These are phyloP conservation scores for Remorina albescens DNA, from an alignment of 2,797 vertebrate genomes.

Conservation along the genomic window DNA sequence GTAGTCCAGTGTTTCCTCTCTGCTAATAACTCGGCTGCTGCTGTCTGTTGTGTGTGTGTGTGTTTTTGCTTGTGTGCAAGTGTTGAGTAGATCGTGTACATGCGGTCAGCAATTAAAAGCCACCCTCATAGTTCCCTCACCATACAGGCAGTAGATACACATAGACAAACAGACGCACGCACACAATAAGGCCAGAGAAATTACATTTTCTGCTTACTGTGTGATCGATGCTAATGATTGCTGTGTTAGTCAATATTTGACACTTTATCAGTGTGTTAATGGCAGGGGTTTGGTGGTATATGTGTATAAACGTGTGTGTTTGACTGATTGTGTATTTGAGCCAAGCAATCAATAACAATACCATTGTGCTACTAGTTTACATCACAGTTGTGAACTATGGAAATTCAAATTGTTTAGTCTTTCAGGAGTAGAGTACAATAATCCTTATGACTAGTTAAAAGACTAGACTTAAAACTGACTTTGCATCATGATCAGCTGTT, in stretches of 20 bases:
- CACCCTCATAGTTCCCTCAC: conserved; percentile 37
- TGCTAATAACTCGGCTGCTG: conserved; percentile 49
- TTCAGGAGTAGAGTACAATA: not conserved
- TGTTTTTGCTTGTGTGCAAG: conserved; percentile 7
- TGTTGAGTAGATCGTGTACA: conserved; percentile 36
- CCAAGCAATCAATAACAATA: conserved; percentile 22
- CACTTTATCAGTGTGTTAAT: conserved; percentile 59
- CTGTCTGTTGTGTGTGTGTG: conserved; percentile 18
- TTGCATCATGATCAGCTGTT: not conserved
- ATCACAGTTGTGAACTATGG: not conserved
- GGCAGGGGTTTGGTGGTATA: conserved; percentile 32
- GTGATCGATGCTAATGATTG: conserved; percentile 59
- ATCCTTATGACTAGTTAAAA: not conserved
- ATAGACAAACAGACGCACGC: conserved; percentile 1
- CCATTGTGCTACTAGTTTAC: not conserved
- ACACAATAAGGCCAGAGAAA: conserved; percentile 32
- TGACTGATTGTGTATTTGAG: conserved; percentile 27
- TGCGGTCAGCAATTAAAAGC: conserved; percentile 45
- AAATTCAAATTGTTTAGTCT: too few relatives aligned
- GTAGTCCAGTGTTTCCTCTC: conserved; percentile 50
- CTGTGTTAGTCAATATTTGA: conserved; percentile 63
- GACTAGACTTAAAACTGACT: too few relatives aligned
- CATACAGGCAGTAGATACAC: conserved; percentile 11
- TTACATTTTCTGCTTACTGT: conserved; percentile 51
- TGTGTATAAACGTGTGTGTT: conserved; percentile 44